Percentiles rank a stretch among this genome's conserved stretches.
Conservation (phyloP, 2,797 vertebrate genomes). For the Buceros bicornis region DNA sequence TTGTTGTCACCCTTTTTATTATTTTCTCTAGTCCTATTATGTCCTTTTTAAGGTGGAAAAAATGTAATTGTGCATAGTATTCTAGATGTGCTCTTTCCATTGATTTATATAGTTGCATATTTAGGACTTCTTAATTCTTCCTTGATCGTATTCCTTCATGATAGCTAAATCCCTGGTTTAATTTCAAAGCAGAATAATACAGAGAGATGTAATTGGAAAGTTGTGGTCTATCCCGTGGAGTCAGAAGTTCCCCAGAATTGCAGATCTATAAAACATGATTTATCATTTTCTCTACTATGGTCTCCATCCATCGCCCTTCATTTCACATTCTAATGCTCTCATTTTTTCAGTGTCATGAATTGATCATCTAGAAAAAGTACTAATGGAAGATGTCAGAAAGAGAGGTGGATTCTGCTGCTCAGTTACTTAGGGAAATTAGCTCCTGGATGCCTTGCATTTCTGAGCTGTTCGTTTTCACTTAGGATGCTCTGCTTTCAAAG, state of each 20-base stretch:
- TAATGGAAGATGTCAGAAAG: constrained; percentile 62
- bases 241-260: not conserved
- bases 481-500: not conserved
- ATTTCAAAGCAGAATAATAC: not conserved
- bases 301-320: constrained; percentile 62
- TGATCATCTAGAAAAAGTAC: constrained; percentile 62
- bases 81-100: not conserved
- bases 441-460: constrained; percentile 21
- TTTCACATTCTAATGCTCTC: constrained; percentile 67
- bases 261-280: constrained; percentile 13
- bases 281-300: constrained; percentile 25
- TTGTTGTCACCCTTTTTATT: not conserved
- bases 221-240: not conserved
- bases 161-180: not conserved
- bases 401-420: constrained; percentile 23
- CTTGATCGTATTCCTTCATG: not conserved
- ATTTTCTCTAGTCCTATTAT: not conserved
- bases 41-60: constrained; percentile 33
- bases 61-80: not conserved
- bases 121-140: constrained; percentile 20
- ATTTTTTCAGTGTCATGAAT: constrained; percentile 54
- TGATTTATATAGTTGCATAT: not conserved
- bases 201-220: not conserved
- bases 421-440: constrained; percentile 47
- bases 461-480: constrained; percentile 15